Evolutionary conservation across 2,113 vertebrate species (phyloP), one percentile per base, ranked within the genome.

Genomic region (Thalassoma bifasciatum): DNA sequence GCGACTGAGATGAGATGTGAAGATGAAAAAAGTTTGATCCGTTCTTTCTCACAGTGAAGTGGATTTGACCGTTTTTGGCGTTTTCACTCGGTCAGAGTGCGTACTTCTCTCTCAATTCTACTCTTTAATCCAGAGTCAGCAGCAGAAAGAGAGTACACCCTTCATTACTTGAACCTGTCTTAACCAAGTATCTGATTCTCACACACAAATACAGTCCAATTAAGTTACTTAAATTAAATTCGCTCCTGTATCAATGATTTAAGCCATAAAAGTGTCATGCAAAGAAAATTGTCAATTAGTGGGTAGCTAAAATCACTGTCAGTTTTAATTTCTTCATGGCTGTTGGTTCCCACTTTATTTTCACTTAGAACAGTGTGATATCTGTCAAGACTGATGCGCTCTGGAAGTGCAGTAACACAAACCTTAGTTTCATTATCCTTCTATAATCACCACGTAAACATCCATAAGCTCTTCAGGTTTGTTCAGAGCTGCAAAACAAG

Each of bases 221-320:
- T 77, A 75, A 82, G 66, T 36, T n/a, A 8, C 53, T 77, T 81
- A 82, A 81, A 83, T 67, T 44, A 67, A 79, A 84, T 67, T 67
- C 72, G 59, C 36, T 54, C 60, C 57, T 44, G 59, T 83, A 72
- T 72, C 66, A 80, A 79, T 76, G 62, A 72, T 82, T 79, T 77
- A 66, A 82, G 72, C 75, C 75, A 71, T 81, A 85, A 83, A 87
- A 79, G 77, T 85, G 83, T 88, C 85, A 83, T 81, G 30, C 30
- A 46, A 72, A 75, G 72, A 90, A 90, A 86, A 87, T 88, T 81
- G 79, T 80, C 88, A 92, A 91, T 91, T 90, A 91, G 77, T 57
- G 26, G 22, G 64, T 67, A 84, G 72, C 85, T 82, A 62, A 79
- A 83, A 82, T 63, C 68, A 54, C 78, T 88, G 88, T 86, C 91